Evolutionary conservation across 2,888 invertebrate genomes (phyloP).

Genomic region (Nomada fucata): DNA sequence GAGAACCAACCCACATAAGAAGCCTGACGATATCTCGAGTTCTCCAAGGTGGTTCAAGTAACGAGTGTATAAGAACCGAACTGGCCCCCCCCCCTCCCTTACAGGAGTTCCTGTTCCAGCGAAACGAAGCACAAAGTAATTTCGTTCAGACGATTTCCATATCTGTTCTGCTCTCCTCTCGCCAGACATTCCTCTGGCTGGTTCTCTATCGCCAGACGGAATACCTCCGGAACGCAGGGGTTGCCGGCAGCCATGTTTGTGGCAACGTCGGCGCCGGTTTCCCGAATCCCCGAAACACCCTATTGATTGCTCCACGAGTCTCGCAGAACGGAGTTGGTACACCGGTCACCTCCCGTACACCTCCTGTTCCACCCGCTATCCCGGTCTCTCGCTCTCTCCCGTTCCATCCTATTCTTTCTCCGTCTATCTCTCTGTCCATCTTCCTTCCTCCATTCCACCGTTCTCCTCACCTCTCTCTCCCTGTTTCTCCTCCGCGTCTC

Average conservation of each 20-base stretch:
- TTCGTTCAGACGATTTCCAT: constrained; percentile 31
- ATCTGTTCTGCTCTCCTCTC: neutral
- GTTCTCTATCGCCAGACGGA: constrained; percentile 21
- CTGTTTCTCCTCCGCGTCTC: constrained; percentile 45
- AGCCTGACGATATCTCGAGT: neutral
- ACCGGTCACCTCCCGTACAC: constrained; percentile 76
- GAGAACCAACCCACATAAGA: constrained; percentile 19
- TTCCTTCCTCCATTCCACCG: constrained; percentile 53
- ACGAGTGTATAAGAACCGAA: constrained; percentile 2
- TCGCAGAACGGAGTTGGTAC: constrained; percentile 76
- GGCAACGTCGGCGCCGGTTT: constrained; percentile 82
- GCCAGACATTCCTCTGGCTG: constrained; percentile 11
- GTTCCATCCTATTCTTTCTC: constrained; percentile 54
- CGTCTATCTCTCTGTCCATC: constrained; percentile 44
- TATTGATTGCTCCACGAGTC: constrained; percentile 85
- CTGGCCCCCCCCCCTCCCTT: neutral
- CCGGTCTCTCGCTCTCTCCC: constrained; percentile 35
- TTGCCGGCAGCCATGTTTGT: constrained; percentile 84
- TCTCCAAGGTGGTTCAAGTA: neutral
- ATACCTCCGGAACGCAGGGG: constrained; percentile 44
- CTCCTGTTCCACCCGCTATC: constrained; percentile 62
- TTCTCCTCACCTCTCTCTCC: constrained; percentile 55
- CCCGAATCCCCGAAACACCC: constrained; percentile 85
- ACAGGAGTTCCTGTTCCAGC: neutral
- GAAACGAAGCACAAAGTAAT: neutral